A percentile compares a stretch with the other conserved stretches of the same genome.
phyloP scores from a whole-genome alignment of 2,797 vertebrate genomes.

The Malurus splendens region DNA sequence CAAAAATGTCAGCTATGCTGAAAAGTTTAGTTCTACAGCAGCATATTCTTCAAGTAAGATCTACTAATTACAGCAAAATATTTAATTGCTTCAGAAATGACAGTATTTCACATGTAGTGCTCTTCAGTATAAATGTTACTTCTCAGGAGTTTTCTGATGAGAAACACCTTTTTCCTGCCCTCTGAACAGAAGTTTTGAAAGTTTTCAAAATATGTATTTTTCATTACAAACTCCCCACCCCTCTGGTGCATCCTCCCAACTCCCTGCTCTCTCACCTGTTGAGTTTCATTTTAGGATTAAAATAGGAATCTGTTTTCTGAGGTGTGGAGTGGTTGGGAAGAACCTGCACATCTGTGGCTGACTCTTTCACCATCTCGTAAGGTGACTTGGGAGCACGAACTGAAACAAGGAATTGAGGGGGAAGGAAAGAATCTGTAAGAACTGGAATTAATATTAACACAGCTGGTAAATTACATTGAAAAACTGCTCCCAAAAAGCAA shows the following conservation, averaged over 20 bases:
- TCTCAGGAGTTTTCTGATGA: not conserved
- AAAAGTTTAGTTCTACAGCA: not conserved
- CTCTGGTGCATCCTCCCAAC: not conserved
- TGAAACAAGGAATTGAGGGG: slow-evolving; percentile 5
- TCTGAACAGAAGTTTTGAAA: not conserved
- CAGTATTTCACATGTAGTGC: not conserved
- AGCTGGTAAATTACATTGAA: not conserved
- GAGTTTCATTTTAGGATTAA: slow-evolving; percentile 97
- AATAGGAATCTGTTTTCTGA: slow-evolving; percentile 94
- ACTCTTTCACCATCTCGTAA: slow-evolving; percentile 86
- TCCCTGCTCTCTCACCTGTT: slow-evolving; percentile 80
- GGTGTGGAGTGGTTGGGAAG: slow-evolving; percentile 89
- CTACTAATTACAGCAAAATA: not conserved
- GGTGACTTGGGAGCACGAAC: slow-evolving; percentile 61
- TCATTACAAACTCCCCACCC: not conserved
- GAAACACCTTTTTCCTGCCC: not conserved
- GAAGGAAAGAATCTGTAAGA: not conserved
- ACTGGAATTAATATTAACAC: not conserved
- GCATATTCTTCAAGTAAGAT: not conserved
- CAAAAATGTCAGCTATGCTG: not conserved
- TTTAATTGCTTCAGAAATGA: not conserved
- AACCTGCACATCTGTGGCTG: slow-evolving; percentile 90
- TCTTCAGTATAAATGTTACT: not conserved
- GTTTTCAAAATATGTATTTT: not conserved
- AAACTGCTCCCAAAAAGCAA: not conserved